These are phyloP conservation scores for Thysanoteuthis rhombus DNA, from an alignment of 2,888 invertebrate species.

Conservation along the genomic window DNA sequence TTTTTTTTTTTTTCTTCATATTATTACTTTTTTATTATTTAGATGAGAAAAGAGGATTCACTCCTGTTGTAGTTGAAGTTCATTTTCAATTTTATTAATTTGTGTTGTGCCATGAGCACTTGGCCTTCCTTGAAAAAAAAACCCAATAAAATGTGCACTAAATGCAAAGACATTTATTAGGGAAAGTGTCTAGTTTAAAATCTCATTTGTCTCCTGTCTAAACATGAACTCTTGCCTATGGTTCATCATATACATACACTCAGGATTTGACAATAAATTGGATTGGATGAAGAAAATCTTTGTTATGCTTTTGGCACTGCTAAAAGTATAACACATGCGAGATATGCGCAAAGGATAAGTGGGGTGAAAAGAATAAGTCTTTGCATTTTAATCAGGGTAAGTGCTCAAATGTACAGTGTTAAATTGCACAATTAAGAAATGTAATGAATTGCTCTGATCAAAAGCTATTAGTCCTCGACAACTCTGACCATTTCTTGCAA, in stretches of 20 bases:
- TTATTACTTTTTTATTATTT: too few species aligned
- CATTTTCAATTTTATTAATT: constrained; percentile 12
- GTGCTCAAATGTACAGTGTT: constrained; percentile 12
- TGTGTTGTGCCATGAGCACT: neutral
- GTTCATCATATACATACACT: neutral
- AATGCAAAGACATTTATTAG: neutral
- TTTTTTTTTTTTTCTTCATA: too few species aligned
- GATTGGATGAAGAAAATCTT: neutral
- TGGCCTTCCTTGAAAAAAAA: neutral
- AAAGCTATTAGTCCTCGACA: neutral
- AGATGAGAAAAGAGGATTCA: neutral
- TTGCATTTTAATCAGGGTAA: neutral
- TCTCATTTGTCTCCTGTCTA: constrained; percentile 12
- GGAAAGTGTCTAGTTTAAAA: neutral
- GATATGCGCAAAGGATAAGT: neutral
- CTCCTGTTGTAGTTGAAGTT: neutral
- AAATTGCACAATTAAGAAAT: constrained; percentile 12
- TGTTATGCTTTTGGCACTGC: neutral
- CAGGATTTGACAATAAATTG: neutral
- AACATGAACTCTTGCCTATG: neutral
- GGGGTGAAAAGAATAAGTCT: neutral
- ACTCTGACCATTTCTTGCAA: neutral
- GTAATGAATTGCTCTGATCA: neutral
- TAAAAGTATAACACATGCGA: neutral
- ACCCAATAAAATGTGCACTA: neutral